These are phyloP conservation scores for Pseudomyrmex concolor DNA, from an alignment of 1,140 invertebrate genomes.

Conservation along the genomic window DNA sequence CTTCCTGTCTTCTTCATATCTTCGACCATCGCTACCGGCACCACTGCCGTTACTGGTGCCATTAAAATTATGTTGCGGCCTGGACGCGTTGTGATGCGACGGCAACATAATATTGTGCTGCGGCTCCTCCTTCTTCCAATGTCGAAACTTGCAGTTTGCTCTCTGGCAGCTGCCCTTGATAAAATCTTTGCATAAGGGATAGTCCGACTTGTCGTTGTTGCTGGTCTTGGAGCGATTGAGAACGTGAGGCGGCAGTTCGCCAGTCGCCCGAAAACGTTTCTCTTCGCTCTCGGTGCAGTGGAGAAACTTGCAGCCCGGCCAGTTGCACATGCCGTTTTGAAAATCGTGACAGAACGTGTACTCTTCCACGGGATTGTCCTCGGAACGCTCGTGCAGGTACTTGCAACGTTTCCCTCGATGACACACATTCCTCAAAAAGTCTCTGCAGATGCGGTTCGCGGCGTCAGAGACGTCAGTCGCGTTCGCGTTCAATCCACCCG, in stretches of 20 bases:
- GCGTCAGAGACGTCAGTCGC: constrained; percentile 71
- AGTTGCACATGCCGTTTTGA: constrained; percentile 90
- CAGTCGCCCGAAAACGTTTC: constrained; percentile 89
- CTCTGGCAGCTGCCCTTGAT: constrained; percentile 90
- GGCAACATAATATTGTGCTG: constrained; percentile 78
- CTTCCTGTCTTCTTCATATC: constrained; percentile 82
- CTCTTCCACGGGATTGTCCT: constrained; percentile 82
- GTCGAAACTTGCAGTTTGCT: constrained; percentile 80
- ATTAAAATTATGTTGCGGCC: constrained; percentile 83
- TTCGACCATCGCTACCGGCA: constrained; percentile 71
- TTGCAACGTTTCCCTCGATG: constrained; percentile 92
- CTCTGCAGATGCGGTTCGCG: constrained; percentile 85
- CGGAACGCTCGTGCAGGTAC: constrained; percentile 87
- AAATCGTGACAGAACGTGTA: constrained; percentile 93
- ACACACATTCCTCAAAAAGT: constrained; percentile 89
- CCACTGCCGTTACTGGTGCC: constrained; percentile 77
- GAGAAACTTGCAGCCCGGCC: constrained; percentile 89
- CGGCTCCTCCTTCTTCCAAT: constrained; percentile 79
- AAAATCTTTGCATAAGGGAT: constrained; percentile 91
- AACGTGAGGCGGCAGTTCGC: constrained; percentile 88
- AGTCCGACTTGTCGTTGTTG: constrained; percentile 83
- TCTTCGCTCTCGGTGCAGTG: constrained; percentile 92
- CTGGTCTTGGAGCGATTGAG: constrained; percentile 82
- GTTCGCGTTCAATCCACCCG: constrained; percentile 73
- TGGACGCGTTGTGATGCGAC: constrained; percentile 85